Conservation (phyloP, 2,888 invertebrate genomes). For the Melieria omissa region DNA sequence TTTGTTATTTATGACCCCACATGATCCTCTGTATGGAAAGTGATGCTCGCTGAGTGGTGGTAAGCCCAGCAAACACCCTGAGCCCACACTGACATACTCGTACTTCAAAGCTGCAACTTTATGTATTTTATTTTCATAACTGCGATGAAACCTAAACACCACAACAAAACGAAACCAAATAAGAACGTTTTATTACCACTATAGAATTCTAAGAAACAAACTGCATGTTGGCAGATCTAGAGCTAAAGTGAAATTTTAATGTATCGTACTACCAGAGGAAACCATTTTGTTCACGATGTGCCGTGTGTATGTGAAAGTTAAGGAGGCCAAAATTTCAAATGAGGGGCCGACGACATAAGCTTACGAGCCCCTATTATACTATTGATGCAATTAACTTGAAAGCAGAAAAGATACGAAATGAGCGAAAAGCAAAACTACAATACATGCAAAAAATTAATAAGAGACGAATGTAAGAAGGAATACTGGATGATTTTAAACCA, state of each 20-base stretch:
- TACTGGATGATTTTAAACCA: conserved; percentile 42
- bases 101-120: conserved; percentile 44
- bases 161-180: conserved; percentile 9
- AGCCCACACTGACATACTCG: too few relatives aligned
- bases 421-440: conserved; percentile 11
- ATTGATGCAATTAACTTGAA: conserved; percentile 12
- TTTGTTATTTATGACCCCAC: too few relatives aligned
- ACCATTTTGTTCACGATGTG: conserved; percentile 90
- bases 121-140: conserved; percentile 2
- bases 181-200: not conserved
- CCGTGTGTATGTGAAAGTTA: conserved; percentile 86
- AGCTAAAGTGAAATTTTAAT: too few relatives aligned
- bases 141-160: conserved; percentile 12
- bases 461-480: conserved; percentile 11
- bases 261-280: conserved; percentile 27
- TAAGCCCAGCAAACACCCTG: too few relatives aligned
- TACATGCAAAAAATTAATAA: not conserved
- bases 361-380: not conserved
- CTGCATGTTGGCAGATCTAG: conserved; percentile 24
- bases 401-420: conserved; percentile 7
- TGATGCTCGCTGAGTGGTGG: too few relatives aligned
- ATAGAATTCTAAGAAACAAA: not conserved
- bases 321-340: conserved; percentile 68
- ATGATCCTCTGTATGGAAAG: too few relatives aligned
- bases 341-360: conserved; percentile 1